Percentiles rank a stretch among this genome's conserved stretches.
phyloP scores from a whole-genome alignment of 2,113 vertebrate genomes.

The Rousettus leschenaultii region DNA sequence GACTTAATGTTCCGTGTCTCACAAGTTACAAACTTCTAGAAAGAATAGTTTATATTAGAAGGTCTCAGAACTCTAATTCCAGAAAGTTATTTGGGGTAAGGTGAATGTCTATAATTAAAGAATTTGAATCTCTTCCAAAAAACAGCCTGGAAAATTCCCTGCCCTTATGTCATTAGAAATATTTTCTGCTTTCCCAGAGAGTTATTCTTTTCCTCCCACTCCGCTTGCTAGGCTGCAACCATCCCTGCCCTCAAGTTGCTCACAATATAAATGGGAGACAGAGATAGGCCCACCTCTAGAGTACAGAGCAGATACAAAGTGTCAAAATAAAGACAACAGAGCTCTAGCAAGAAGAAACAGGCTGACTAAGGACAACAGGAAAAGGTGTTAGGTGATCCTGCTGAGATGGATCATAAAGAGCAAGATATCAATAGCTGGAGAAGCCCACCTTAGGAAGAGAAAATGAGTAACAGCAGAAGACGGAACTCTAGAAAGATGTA shows the following conservation, averaged over 20 bases:
- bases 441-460: not conserved
- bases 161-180: not conserved
- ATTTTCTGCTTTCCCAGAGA: not conserved
- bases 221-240: not conserved
- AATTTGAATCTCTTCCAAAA: constrained; percentile 36
- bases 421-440: not conserved
- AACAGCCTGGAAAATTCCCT: constrained; percentile 7
- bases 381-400: not conserved
- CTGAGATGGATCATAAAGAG: not conserved
- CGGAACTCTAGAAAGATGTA: not conserved
- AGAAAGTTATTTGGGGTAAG: constrained; percentile 38
- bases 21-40: constrained; percentile 22
- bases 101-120: constrained; percentile 30
- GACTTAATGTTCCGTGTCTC: not conserved
- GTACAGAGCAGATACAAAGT: not conserved
- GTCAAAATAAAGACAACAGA: not conserved
- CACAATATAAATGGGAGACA: not conserved
- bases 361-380: not conserved
- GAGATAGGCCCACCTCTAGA: not conserved
- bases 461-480: not conserved
- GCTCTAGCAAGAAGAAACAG: not conserved
- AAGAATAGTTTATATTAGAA: constrained; percentile 20
- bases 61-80: not conserved
- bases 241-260: not conserved
- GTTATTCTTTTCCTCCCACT: not conserved